Evolutionary conservation across 2,113 vertebrate genomes (phyloP).

Genomic region (Datnioides undecimradiatus): DNA sequence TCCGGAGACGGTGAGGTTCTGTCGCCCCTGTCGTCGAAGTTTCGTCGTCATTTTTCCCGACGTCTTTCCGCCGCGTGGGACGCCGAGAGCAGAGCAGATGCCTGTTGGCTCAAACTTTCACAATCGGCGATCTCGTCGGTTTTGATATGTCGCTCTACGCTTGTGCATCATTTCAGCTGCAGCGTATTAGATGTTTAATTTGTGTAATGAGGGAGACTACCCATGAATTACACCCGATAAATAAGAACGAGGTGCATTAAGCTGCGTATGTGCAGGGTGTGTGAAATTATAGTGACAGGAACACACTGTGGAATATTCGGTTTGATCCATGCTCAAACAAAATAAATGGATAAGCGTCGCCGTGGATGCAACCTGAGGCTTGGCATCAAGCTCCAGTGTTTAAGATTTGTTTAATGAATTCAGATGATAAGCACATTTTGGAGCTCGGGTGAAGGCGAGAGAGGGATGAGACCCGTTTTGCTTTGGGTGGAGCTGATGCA

Average conservation of each 20-base stretch:
- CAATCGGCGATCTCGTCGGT: background rate
- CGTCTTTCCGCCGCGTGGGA: background rate
- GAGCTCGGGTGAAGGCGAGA: background rate
- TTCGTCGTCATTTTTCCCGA: constrained; percentile 12
- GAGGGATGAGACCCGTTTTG: background rate
- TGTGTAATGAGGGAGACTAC: background rate
- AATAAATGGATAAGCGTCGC: background rate
- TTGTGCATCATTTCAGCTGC: background rate
- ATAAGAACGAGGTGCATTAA: background rate
- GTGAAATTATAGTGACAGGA: constrained; percentile 8
- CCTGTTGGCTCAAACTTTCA: background rate
- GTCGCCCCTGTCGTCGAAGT: background rate
- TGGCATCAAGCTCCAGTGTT: background rate
- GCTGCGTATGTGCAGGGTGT: background rate
- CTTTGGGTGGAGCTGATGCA: background rate
- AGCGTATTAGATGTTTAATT: background rate
- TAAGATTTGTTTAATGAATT: constrained; percentile 2
- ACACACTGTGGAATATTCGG: background rate
- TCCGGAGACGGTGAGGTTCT: background rate
- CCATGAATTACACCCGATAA: background rate
- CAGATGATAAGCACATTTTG: background rate
- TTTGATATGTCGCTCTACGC: background rate
- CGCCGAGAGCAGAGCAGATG: background rate
- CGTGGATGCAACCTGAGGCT: background rate
- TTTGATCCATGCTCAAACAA: background rate